Evolutionary conservation across 2,888 invertebrate genomes (phyloP).

Genomic region (Drosophila helvetica): DNA sequence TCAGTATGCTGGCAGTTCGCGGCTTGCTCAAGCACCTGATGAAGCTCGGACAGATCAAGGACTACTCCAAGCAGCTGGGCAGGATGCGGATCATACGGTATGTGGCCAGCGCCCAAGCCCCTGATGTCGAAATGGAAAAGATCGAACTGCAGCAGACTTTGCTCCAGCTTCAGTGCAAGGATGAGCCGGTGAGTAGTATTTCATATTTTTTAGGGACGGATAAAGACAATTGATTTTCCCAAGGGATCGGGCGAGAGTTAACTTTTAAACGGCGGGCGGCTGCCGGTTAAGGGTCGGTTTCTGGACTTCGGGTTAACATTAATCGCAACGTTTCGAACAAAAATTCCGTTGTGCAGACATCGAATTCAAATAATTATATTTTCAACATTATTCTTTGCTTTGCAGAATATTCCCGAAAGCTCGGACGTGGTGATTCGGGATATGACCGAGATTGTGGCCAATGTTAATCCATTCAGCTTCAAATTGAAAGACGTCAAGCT

Average conservation of each 20-base stretch:
- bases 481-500: constrained; percentile 21
- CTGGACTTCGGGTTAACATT: no score
- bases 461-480: constrained; percentile 51
- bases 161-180: constrained; percentile 69
- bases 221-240: no score
- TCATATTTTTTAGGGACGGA: no score
- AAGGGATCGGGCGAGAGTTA: no score
- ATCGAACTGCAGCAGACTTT: constrained; percentile 41
- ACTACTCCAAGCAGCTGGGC: constrained; percentile 85
- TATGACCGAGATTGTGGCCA: constrained; percentile 59
- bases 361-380: no score
- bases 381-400: no score
- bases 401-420: constrained; percentile 58
- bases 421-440: constrained; percentile 63
- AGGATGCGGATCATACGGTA: constrained; percentile 85
- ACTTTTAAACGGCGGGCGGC: no score
- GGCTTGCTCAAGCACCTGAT: constrained; percentile 84
- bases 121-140: constrained; percentile 49
- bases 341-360: no score
- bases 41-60: constrained; percentile 83
- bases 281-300: no score
- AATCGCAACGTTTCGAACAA: no score
- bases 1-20: constrained; percentile 84
- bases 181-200: constrained; percentile 68
- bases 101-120: constrained; percentile 61